These are phyloP conservation scores for Trematocara nigrifrons DNA, from an alignment of 2,113 vertebrate species.

Conservation along the genomic window DNA sequence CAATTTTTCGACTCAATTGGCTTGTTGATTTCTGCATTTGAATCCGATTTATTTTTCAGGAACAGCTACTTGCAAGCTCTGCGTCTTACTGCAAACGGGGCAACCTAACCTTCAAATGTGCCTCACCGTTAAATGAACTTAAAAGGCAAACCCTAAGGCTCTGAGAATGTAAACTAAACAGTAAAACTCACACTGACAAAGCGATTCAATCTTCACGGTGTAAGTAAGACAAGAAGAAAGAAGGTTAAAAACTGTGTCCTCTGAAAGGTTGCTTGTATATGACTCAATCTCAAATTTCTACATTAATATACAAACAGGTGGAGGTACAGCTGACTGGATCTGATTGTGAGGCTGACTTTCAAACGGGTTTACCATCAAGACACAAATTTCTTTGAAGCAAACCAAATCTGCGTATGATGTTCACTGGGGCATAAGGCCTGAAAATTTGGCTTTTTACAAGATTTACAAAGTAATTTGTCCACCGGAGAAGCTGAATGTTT, in stretches of 20 bases:
- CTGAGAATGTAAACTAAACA: neutral
- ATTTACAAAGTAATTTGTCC: neutral
- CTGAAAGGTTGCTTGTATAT: neutral
- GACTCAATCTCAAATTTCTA: neutral
- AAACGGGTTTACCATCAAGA: neutral
- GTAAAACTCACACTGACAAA: neutral
- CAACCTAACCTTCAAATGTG: neutral
- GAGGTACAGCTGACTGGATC: neutral
- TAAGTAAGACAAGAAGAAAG: neutral
- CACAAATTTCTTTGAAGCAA: neutral
- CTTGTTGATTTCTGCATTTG: neutral
- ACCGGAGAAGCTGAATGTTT: neutral
- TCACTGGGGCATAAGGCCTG: neutral
- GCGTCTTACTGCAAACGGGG: neutral
- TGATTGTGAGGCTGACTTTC: neutral
- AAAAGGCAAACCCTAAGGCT: neutral
- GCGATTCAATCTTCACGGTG: neutral
- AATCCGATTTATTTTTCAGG: neutral
- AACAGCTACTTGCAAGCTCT: neutral
- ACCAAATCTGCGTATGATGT: neutral
- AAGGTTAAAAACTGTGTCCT: constrained; percentile 15
- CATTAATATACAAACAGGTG: neutral
- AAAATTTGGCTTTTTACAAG: neutral
- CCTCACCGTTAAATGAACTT: neutral
- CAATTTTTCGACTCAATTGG: neutral